Evolutionary conservation across 2,888 invertebrate species (phyloP), one percentile per base, ranked within the genome.

Genomic region (Rhingia rostrata): DNA sequence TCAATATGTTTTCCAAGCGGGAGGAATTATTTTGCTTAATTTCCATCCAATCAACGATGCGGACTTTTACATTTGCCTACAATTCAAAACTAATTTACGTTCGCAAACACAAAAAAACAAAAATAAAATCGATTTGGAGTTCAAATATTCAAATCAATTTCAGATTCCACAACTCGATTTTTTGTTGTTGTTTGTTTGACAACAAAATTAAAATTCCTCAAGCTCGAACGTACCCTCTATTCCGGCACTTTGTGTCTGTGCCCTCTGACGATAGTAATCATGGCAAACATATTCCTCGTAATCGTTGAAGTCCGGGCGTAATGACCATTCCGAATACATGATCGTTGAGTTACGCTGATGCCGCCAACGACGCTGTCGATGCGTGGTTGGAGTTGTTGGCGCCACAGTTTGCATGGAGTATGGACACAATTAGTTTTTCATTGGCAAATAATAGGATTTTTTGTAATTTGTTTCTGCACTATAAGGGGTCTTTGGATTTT

Each of bases 261-360:
- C 33, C 10, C 70, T 56, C n/a, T 45, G 43, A 30, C 61, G 67
- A 64, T 83, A 83, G 56, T 78, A 78, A n/a, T 83, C 67, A 39
- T 78, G 10, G 51, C 72, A 63, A 67, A 77, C 35, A 43, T 67
- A 80, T 33, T 79, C 79, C n/a, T 47, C 51, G 22, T 43, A n/a
- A 35, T 63, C 74, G 35, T 60, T 37, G 32, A 61, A 60, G 47
- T 70, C 77, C 39, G 49, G 41, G 0, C 43, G 58, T 67, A 58
- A 69, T 56, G 67, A 83, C 78, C 83, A 83, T 63, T 83, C 83
- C 4, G 73, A 63, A 37, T 73, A 83, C 83, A 78, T 56, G 10
- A 83, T 45, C 37, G 39, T 72, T 53, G 70, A 49, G 49, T 35
- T 69, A 37, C 12, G 53, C 22, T 37, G 45, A 35, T 30, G 41